Evolutionary conservation across 1,140 invertebrate species (phyloP).

Genomic region (Macrosteles quadrilineatus): DNA sequence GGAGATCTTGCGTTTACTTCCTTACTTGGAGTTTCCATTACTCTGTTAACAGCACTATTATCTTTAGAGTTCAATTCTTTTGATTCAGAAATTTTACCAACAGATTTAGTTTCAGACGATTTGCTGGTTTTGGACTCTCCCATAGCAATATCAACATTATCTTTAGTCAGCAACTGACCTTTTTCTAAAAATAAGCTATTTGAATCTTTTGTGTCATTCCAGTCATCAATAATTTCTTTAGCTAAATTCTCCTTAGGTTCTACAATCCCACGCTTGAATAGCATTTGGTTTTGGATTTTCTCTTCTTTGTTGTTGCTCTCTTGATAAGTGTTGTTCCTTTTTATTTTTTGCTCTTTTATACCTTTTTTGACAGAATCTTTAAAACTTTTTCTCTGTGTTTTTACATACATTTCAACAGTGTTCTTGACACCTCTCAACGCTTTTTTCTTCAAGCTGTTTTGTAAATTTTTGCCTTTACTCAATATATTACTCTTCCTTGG

Average conservation of each 20-base stretch:
- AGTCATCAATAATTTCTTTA: not conserved
- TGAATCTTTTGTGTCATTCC: not conserved
- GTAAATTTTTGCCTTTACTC: not conserved
- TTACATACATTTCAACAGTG: not conserved
- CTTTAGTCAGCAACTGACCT: no score
- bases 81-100: no score
- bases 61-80: not conserved
- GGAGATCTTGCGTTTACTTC: constrained; percentile 1
- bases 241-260: not conserved
- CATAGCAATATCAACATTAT: no score
- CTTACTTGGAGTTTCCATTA: not conserved
- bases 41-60: not conserved
- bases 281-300: not conserved
- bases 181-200: not conserved
- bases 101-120: no score
- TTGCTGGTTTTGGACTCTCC: no score
- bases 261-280: no score
- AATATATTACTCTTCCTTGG: not conserved
- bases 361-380: not conserved
- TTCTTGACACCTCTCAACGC: not conserved
- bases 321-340: no score
- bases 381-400: not conserved
- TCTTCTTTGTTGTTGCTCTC: not conserved
- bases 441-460: not conserved
- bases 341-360: no score